phyloP scores from a whole-genome alignment of 2,888 invertebrate species.

The Polymixis flavicincta region DNA sequence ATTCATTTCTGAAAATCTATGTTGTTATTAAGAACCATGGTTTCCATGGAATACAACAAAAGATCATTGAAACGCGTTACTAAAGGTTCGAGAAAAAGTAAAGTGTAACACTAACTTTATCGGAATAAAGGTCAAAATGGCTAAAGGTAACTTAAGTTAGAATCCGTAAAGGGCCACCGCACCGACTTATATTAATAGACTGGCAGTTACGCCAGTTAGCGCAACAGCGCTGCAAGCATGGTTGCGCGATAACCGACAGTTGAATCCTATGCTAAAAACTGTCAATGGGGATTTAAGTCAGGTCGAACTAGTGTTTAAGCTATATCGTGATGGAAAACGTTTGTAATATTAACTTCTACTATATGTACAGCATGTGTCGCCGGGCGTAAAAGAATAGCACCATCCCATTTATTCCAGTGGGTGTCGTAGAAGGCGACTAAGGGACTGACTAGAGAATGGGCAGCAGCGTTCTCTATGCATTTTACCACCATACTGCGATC shows the following conservation, averaged over 20 bases:
- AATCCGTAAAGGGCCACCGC: neutral
- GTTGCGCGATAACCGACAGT: no score
- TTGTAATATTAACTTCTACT: neutral
- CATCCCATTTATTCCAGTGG: no score
- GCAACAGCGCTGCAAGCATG: neutral
- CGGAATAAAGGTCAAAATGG: neutral
- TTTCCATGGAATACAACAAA: conserved; percentile 4
- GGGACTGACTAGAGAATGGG: no score
- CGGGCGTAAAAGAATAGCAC: no score
- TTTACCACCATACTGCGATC: no score
- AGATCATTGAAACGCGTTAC: neutral
- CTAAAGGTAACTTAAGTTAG: no score
- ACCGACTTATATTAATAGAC: no score
- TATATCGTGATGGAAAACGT: neutral
- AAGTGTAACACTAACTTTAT: neutral
- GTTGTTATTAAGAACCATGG: neutral
- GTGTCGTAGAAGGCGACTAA: no score
- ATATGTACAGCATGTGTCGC: no score
- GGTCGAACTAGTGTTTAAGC: neutral
- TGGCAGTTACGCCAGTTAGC: neutral
- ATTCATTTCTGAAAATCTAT: neutral
- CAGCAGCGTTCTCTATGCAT: no score
- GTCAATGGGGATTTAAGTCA: neutral
- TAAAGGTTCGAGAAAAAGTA: neutral
- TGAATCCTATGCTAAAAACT: neutral